phyloP scores from a whole-genome alignment of 2,113 vertebrate species.

The Archocentrus centrarchus region DNA sequence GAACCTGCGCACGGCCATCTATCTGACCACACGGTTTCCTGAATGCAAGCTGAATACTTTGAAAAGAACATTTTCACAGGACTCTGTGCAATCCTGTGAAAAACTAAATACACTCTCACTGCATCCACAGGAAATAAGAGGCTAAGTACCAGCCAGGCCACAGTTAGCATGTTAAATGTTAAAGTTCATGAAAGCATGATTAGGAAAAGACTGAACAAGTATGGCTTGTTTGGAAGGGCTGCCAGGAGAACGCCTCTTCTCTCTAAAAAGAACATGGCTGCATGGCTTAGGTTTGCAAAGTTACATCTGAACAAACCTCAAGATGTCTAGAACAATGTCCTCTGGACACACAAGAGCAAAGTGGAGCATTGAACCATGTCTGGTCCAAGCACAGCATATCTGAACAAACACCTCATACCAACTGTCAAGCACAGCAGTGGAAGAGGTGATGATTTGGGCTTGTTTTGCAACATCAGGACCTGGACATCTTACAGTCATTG shows the following conservation, averaged over 20 bases:
- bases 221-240: not conserved
- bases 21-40: not conserved
- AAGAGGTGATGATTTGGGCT: not conserved
- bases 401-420: not conserved
- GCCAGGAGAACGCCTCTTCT: not conserved
- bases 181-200: not conserved
- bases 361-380: not conserved
- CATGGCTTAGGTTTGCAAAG: too few relatives aligned
- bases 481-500: not conserved
- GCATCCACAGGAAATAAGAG: too few relatives aligned
- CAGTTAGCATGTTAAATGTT: too few relatives aligned
- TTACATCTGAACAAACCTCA: not conserved
- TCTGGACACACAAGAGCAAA: not conserved
- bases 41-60: not conserved
- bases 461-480: not conserved
- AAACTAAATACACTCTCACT: too few relatives aligned
- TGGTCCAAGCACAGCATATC: too few relatives aligned
- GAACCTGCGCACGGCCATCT: not conserved
- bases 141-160: too few relatives aligned
- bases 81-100: not conserved
- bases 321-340: not conserved
- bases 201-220: not conserved
- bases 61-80: not conserved
- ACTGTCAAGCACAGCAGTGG: not conserved
- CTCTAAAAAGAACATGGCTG: too few relatives aligned